Evolutionary conservation across 2,113 vertebrate genomes (phyloP).

Genomic region (Gambusia affinis): DNA sequence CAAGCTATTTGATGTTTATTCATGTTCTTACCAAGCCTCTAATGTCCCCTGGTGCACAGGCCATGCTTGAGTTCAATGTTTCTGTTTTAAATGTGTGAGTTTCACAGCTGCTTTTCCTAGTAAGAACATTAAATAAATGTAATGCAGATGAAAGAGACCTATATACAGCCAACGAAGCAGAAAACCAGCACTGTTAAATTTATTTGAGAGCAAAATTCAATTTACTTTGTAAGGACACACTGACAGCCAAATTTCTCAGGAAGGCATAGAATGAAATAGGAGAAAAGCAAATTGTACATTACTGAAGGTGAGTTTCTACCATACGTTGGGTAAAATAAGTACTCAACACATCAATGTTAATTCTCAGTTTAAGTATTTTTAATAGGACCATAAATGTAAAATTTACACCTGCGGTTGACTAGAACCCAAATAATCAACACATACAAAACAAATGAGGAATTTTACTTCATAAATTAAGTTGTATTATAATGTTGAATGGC

Average conservation of each 20-base stretch:
- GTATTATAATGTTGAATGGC: neutral
- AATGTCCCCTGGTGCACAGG: neutral
- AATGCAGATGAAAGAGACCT: slow-evolving; percentile 11
- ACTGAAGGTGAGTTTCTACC: neutral
- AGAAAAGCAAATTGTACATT: neutral
- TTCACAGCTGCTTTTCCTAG: neutral
- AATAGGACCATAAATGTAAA: neutral
- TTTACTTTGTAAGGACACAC: neutral
- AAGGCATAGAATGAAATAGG: neutral
- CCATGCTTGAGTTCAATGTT: neutral
- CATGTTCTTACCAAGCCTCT: neutral
- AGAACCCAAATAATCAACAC: too few relatives aligned
- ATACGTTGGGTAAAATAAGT: neutral
- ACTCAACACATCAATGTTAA: neutral
- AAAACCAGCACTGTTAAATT: neutral
- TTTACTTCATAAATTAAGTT: neutral
- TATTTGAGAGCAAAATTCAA: neutral
- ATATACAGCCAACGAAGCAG: neutral
- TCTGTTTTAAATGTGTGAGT: neutral
- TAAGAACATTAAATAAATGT: slow-evolving; percentile 27
- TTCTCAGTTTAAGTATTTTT: neutral
- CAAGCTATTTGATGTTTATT: slow-evolving; percentile 14
- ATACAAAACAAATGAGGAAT: too few relatives aligned
- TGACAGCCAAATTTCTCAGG: neutral
- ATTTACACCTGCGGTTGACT: too few relatives aligned